A percentile compares a stretch with the other conserved stretches of the same genome.
These are phyloP conservation scores for Eospalax fontanierii DNA, from an alignment of 2,797 vertebrate genomes.

Conservation along the genomic window DNA sequence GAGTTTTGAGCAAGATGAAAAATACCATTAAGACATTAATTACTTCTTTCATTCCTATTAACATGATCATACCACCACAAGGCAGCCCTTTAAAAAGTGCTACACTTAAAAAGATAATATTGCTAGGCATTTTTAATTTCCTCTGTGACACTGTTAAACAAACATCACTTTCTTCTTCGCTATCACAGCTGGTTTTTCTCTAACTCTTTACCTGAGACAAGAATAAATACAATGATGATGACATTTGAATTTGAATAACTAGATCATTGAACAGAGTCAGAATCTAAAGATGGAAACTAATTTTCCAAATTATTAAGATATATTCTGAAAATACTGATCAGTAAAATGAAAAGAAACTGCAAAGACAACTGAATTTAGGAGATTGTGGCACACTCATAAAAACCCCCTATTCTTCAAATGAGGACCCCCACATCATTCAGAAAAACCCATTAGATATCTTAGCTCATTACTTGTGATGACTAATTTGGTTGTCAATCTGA, in stretches of 20 bases:
- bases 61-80: background rate
- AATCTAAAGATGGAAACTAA: background rate
- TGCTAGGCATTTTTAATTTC: background rate
- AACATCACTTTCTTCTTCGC: background rate
- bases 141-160: background rate
- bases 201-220: background rate
- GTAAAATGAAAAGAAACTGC: background rate
- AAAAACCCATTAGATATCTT: background rate
- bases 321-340: background rate
- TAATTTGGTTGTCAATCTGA: too few relatives aligned
- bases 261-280: background rate
- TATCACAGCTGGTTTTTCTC: background rate
- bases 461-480: background rate
- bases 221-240: background rate
- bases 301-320: background rate
- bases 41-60: too few relatives aligned
- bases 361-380: background rate
- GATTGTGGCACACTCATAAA: background rate
- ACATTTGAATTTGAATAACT: background rate
- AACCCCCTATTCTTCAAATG: background rate
- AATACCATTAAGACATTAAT: background rate
- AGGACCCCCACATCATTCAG: background rate
- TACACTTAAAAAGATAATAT: too few relatives aligned
- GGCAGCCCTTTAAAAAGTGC: background rate
- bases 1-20: background rate